Evolutionary conservation across 2,113 vertebrate genomes (phyloP).

Genomic region (Acrocephalus kingi): DNA sequence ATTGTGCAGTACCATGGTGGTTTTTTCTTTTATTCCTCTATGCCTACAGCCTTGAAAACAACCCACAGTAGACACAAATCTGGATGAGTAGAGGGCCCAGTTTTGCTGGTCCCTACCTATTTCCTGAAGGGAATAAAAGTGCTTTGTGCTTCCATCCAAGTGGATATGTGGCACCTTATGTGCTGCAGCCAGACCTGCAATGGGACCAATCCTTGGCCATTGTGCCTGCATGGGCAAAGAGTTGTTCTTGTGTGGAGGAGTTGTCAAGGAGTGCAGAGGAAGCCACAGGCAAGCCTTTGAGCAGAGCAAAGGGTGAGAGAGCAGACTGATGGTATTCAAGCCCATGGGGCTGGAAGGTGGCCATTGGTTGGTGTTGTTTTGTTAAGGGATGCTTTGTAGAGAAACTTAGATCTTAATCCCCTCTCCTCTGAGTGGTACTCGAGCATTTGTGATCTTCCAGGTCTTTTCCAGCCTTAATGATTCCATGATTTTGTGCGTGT

Average conservation of each 20-base stretch:
- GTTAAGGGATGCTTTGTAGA: neutral
- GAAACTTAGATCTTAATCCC: neutral
- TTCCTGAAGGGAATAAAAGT: neutral
- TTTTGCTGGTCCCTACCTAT: neutral
- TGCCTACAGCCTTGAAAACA: neutral
- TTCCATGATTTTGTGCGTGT: neutral
- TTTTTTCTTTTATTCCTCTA: neutral
- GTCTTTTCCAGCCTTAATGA: neutral
- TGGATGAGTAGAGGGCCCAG: neutral
- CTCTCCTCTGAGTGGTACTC: neutral
- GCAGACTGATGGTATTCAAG: neutral
- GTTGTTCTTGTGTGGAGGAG: neutral
- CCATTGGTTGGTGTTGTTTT: neutral
- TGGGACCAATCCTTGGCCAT: neutral
- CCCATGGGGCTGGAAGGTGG: neutral
- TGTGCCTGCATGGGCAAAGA: fast-evolving
- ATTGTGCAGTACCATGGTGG: neutral
- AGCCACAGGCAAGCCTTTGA: neutral
- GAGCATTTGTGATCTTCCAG: neutral
- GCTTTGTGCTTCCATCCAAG: neutral
- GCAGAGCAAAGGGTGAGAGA: neutral
- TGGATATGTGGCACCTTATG: neutral
- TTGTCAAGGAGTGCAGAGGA: neutral
- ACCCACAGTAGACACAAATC: neutral
- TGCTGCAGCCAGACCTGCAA: neutral